A percentile compares a stretch with the other conserved stretches of the same genome.
Evolutionary conservation across 2,797 vertebrate species (phyloP).

Genomic region (Hoplostethus mediterraneus): DNA sequence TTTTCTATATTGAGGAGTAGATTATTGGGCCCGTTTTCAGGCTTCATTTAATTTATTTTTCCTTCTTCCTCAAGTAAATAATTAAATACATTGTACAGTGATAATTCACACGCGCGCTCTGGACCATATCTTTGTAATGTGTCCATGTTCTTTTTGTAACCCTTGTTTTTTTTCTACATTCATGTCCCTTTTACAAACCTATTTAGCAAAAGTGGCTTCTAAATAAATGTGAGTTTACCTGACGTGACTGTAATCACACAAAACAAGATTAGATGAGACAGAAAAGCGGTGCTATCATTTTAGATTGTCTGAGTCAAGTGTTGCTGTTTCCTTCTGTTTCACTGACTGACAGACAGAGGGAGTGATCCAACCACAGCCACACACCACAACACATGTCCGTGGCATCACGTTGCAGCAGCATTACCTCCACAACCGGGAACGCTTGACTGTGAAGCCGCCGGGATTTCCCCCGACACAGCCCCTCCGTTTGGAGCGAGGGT

Average conservation of each 20-base stretch:
- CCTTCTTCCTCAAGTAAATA: too few relatives aligned
- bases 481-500: conserved; percentile 14
- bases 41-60: too few relatives aligned
- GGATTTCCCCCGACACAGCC: conserved; percentile 15
- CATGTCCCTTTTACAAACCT: neutral
- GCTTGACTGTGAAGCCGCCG: conserved; percentile 10
- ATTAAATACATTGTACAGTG: too few relatives aligned
- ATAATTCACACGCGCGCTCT: too few relatives aligned
- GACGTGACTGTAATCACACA: neutral
- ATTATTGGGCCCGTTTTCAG: neutral
- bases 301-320: neutral
- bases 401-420: conserved; percentile 43
- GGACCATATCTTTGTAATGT: too few relatives aligned
- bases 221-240: neutral
- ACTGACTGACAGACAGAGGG: conserved; percentile 12
- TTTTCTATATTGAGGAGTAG: neutral
- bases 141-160: too few relatives aligned
- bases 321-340: conserved; percentile 1
- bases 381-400: conserved; percentile 42
- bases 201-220: neutral
- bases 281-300: neutral
- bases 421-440: neutral
- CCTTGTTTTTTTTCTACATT: too few relatives aligned
- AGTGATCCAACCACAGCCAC: conserved; percentile 37
- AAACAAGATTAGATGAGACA: neutral